Percentiles rank a stretch among this genome's conserved stretches.
Evolutionary conservation across 1,140 invertebrate genomes (phyloP).

Genomic region (Anastatus disparis): DNA sequence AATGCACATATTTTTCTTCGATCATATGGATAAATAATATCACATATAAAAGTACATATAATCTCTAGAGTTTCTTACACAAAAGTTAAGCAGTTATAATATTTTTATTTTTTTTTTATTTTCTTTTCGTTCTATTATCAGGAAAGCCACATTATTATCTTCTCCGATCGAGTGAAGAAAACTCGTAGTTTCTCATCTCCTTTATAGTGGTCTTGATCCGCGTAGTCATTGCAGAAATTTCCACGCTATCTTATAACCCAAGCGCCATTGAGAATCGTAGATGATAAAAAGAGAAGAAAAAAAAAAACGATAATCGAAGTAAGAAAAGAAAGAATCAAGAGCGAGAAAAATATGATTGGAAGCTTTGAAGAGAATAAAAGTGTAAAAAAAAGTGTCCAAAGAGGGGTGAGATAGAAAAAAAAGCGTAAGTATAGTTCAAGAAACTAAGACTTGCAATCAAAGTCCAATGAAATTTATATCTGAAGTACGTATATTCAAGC

Average conservation of each 20-base stretch:
- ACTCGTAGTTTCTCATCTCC: conserved; percentile 32
- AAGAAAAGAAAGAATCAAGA: neutral
- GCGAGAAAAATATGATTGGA: conserved; percentile 34
- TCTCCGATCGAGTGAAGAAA: conserved; percentile 26
- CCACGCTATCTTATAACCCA: neutral
- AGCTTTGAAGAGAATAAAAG: neutral
- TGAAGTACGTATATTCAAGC: conserved; percentile 36
- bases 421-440: conserved; percentile 10
- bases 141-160: conserved; percentile 29
- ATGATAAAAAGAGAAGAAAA: neutral
- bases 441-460: conserved; percentile 50
- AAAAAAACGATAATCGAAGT: neutral
- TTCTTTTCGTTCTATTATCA: conserved; percentile 22
- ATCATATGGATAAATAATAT: too few species aligned
- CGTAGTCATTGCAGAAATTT: neutral
- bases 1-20: too few species aligned
- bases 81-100: too few species aligned
- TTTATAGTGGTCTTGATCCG: conserved; percentile 22
- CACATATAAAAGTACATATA: too few species aligned
- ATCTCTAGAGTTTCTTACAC: too few species aligned
- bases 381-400: conserved; percentile 19
- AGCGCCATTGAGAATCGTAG: neutral
- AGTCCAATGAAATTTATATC: conserved; percentile 58
- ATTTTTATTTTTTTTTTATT: too few species aligned
- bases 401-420: too few species aligned